These are phyloP conservation scores for Sebastes jordani DNA, from an alignment of 2,797 vertebrate genomes.

Conservation along the genomic window DNA sequence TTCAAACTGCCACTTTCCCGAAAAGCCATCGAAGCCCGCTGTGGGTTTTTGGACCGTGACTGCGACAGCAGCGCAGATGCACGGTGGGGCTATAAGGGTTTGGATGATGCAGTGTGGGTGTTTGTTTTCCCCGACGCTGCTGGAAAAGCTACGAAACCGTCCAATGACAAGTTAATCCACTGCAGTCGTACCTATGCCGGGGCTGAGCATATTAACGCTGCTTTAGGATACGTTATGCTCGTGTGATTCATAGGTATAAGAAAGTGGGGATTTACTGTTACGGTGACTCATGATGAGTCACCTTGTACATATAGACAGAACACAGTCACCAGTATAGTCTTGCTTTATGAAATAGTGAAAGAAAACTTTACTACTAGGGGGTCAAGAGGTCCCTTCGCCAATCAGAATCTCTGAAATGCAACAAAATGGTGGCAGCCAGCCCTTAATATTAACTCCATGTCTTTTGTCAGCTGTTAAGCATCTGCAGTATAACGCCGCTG, in stretches of 20 bases:
- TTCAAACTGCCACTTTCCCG: constrained; percentile 59
- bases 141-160: constrained; percentile 46
- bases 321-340: not conserved
- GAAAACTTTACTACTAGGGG: not conserved
- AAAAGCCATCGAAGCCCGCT: constrained; percentile 39
- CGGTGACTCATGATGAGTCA: constrained; percentile 74
- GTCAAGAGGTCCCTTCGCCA: not conserved
- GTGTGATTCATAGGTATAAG: constrained; percentile 67
- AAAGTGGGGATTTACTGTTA: constrained; percentile 67
- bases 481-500: not conserved
- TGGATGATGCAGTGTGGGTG: constrained; percentile 41
- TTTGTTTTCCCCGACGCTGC: constrained; percentile 50
- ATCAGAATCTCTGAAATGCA: constrained; percentile 8
- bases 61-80: constrained; percentile 26
- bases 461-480: constrained; percentile 3
- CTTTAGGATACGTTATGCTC: constrained; percentile 50
- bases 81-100: constrained; percentile 11
- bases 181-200: constrained; percentile 51
- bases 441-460: not conserved
- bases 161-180: constrained; percentile 70
- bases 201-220: constrained; percentile 55
- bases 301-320: constrained; percentile 44
- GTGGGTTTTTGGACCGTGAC: constrained; percentile 25
- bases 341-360: not conserved
- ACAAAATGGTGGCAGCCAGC: constrained; percentile 8